These are phyloP conservation scores for Danaus chrysippus DNA, from an alignment of 2,888 invertebrate genomes.

Conservation along the genomic window DNA sequence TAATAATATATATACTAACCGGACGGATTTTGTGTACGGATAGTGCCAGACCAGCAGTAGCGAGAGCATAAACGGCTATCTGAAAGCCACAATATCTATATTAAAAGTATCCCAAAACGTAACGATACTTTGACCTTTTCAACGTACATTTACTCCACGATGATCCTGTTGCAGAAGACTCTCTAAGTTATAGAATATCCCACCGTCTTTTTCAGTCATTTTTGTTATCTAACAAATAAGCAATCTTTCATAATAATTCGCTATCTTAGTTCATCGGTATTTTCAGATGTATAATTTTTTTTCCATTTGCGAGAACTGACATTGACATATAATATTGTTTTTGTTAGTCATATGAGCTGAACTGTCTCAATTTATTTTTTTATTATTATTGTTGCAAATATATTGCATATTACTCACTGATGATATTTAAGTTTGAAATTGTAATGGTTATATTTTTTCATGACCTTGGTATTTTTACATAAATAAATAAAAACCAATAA, in stretches of 20 bases:
- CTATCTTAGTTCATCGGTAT: constrained; percentile 59
- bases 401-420: too few relatives aligned
- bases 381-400: too few relatives aligned
- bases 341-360: neutral
- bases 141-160: constrained; percentile 70
- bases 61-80: constrained; percentile 80
- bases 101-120: constrained; percentile 27
- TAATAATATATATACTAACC: constrained; percentile 55
- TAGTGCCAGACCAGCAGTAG: constrained; percentile 74
- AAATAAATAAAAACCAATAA: too few relatives aligned
- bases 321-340: constrained; percentile 19
- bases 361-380: too few relatives aligned
- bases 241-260: constrained; percentile 51
- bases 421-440: too few relatives aligned
- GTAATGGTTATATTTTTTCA: too few relatives aligned
- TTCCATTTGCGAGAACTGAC: constrained; percentile 20
- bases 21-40: constrained; percentile 80
- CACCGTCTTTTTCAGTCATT: constrained; percentile 59
- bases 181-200: constrained; percentile 53
- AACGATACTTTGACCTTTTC: constrained; percentile 15
- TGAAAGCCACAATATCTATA: constrained; percentile 48
- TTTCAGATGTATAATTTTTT: constrained; percentile 44
- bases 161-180: constrained; percentile 66
- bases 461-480: too few relatives aligned
- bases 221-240: constrained; percentile 38